These are phyloP conservation scores for Danaus melanippus DNA, from an alignment of 1,140 invertebrate species.

Conservation along the genomic window DNA sequence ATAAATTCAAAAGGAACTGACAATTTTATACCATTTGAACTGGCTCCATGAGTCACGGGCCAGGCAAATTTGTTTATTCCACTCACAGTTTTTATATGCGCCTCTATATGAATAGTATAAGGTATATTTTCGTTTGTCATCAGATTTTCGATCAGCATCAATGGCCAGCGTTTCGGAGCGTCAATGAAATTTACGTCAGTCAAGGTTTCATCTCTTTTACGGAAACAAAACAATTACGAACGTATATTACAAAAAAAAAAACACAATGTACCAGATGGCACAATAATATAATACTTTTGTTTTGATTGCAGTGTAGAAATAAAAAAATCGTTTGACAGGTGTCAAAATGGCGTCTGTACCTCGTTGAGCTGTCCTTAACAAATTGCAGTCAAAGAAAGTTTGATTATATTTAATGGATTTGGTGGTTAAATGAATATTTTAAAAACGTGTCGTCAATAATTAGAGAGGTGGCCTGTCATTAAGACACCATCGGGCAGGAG, in stretches of 20 bases:
- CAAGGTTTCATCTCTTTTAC: too few relatives aligned
- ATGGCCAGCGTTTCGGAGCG: slow-evolving; percentile 5
- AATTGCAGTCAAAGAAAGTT: too few relatives aligned
- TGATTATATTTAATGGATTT: too few relatives aligned
- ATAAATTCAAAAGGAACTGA: slow-evolving; percentile 33
- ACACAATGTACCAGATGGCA: too few relatives aligned
- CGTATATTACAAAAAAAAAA: too few relatives aligned
- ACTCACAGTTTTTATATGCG: background rate
- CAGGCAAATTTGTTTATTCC: slow-evolving; percentile 3
- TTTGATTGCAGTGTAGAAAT: too few relatives aligned
- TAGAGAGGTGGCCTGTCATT: slow-evolving; percentile 13
- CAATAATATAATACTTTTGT: too few relatives aligned
- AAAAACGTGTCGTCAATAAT: slow-evolving; percentile 1
- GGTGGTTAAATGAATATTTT: too few relatives aligned
- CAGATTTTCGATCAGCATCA: background rate
- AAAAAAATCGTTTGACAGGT: too few relatives aligned
- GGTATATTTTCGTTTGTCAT: background rate
- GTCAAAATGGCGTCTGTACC: too few relatives aligned
- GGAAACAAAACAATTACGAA: too few relatives aligned
- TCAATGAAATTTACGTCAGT: slow-evolving; percentile 17
- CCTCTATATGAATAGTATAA: slow-evolving; percentile 1
- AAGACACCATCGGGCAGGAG: slow-evolving; percentile 2
- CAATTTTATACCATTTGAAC: slow-evolving; percentile 32
- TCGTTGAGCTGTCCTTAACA: too few relatives aligned
- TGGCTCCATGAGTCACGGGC: slow-evolving; percentile 25